Base-by-base conservation (phyloP, 2,888 invertebrate species). In the Sinelater perroti region DNA sequence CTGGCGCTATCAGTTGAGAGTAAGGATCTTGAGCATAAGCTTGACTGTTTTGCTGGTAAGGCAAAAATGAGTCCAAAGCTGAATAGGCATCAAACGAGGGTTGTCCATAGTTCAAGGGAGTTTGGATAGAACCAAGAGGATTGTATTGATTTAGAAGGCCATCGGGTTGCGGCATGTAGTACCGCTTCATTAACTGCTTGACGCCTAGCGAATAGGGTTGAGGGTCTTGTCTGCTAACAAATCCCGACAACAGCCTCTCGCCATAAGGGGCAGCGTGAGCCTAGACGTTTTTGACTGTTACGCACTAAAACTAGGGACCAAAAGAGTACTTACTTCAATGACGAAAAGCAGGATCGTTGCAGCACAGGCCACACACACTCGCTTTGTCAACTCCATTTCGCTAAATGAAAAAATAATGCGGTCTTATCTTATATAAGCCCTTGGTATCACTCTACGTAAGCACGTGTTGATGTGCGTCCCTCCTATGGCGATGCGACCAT, bases 361-460 rank as follows among this genome's bases (percentile, higher is more conserved):
- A n/a, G n/a, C 28, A 18, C 44, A 14, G 6, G 30, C 26, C 17
- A 28, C 30, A n/a, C n/a, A 26, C 28, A 44, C 30, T 30, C n/a
- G n/a, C n/a, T n/a, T 2, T 10, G 14, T 2, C n/a, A 13, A 44
- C n/a, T 28, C 28, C 44, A 44, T 44, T n/a, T 16, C 30, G 1
- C 5, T 28, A 30, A 30, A 40, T 44, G 44, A 3, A n/a, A 26
- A 28, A 26, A 14, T 30, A 30, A 16, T 8, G n/a, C 6, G 13
- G 8, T 10, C 11, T 40, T 24, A 14, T 24, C 40, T 44, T 44
- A 44, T 44, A 44, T 44, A 44, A n/a, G n/a, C n/a, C n/a, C n/a
- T n/a, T n/a, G n/a, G n/a, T n/a, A n/a, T n/a, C n/a, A n/a, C n/a
- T n/a, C n/a, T n/a, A n/a, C n/a, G n/a, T n/a, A n/a, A n/a, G 7